Evolutionary conservation across 2,888 invertebrate species (phyloP).

Genomic region (Lochmaea crataegi): DNA sequence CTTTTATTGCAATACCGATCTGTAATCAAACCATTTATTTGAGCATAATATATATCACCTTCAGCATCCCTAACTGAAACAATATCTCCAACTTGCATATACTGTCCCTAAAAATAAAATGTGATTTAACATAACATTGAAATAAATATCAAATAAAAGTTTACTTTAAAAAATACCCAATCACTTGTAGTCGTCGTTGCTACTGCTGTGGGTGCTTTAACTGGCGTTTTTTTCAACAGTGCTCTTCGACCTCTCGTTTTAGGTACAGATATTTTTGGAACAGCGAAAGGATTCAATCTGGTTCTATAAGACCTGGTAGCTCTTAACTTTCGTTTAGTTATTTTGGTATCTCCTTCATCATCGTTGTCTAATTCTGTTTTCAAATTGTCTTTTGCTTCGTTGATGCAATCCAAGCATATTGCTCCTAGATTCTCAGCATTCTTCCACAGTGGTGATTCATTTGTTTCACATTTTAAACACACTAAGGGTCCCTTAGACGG

Average conservation of each 20-base stretch:
- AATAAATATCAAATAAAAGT: background rate
- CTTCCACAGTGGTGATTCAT: constrained; percentile 81
- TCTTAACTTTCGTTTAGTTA: constrained; percentile 72
- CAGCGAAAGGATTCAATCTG: constrained; percentile 63
- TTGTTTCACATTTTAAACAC: constrained; percentile 77
- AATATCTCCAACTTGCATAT: constrained; percentile 91
- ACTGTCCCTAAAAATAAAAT: constrained; percentile 70
- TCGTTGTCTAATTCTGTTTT: constrained; percentile 59
- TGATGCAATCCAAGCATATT: constrained; percentile 81
- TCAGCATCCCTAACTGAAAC: constrained; percentile 85
- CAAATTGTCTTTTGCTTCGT: constrained; percentile 65
- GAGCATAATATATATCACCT: constrained; percentile 86
- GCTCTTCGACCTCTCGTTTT: constrained; percentile 82
- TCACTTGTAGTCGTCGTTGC: constrained; percentile 86
- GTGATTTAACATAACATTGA: background rate
- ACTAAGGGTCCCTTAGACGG: constrained; percentile 71
- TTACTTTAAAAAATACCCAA: constrained; percentile 80
- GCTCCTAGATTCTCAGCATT: constrained; percentile 76
- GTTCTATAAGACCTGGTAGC: constrained; percentile 67
- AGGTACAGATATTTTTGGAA: constrained; percentile 64
- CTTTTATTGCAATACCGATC: constrained; percentile 95
- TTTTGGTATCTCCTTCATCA: constrained; percentile 66
- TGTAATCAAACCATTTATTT: constrained; percentile 87
- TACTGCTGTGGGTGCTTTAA: constrained; percentile 84
- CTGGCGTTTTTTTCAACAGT: constrained; percentile 82